Evolutionary conservation across 2,113 vertebrate species (phyloP).

Genomic region (Oryctolagus cuniculus): DNA sequence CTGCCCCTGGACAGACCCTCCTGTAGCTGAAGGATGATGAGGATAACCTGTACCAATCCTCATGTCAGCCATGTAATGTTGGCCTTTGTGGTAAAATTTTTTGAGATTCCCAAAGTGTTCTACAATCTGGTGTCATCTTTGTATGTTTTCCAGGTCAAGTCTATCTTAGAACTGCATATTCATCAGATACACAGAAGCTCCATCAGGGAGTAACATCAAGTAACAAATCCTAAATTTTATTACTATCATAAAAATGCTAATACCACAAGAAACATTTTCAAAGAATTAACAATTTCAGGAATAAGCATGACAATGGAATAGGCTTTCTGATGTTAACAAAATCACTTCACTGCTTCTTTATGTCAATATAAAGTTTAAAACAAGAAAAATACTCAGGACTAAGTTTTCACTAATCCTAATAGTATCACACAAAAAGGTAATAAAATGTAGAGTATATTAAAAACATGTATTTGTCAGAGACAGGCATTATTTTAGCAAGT

Average conservation of each 20-base stretch:
- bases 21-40: not conserved
- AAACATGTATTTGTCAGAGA: not conserved
- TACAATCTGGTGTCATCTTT: not conserved
- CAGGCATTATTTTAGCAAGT: not conserved
- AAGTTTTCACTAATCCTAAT: slow-evolving; percentile 29
- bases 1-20: not conserved
- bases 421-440: not conserved
- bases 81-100: not conserved
- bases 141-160: not conserved
- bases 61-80: not conserved
- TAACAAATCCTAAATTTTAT: not conserved
- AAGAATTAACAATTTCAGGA: slow-evolving; percentile 41
- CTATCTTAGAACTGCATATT: not conserved
- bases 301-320: not conserved
- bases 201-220: not conserved
- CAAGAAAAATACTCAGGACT: not conserved
- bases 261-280: slow-evolving; percentile 22
- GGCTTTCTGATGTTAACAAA: slow-evolving; percentile 47
- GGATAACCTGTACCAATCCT: not conserved
- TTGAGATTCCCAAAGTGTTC: not conserved
- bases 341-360: slow-evolving; percentile 38
- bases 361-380: not conserved
- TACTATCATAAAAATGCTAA: slow-evolving; percentile 54
- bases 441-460: not conserved
- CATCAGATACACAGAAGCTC: not conserved